A percentile compares a stretch with the other conserved stretches of the same genome.
Evolutionary conservation across 2,797 vertebrate genomes (phyloP).

Genomic region (Todus mexicanus): DNA sequence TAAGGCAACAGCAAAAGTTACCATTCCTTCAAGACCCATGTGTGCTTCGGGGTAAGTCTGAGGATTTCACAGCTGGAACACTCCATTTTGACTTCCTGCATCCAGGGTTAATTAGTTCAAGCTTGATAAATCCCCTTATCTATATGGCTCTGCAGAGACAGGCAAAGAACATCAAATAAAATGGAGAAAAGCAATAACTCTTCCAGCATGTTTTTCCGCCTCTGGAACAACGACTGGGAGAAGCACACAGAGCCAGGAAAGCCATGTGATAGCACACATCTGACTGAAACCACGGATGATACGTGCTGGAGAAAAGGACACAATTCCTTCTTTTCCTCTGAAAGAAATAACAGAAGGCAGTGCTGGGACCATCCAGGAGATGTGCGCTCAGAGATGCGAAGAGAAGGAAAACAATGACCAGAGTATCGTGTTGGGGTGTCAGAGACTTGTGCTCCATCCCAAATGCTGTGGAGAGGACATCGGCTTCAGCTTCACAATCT

Average conservation of each 20-base stretch:
- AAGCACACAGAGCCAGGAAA: background rate
- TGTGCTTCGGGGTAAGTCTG: background rate
- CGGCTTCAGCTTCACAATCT: conserved; percentile 14
- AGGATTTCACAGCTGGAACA: conserved; percentile 32
- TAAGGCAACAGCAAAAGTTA: background rate
- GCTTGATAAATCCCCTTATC: conserved; percentile 59
- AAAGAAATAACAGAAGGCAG: background rate
- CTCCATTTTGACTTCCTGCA: conserved; percentile 30
- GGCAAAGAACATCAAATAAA: conserved; percentile 50
- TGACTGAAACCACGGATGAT: background rate
- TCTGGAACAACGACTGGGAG: background rate
- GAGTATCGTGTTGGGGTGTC: background rate
- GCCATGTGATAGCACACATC: background rate
- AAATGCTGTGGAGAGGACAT: background rate
- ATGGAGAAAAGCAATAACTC: conserved; percentile 24
- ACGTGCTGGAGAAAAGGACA: background rate
- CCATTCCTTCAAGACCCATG: background rate
- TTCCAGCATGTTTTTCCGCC: conserved; percentile 13
- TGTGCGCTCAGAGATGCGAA: background rate
- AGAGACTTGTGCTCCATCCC: background rate
- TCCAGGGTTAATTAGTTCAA: conserved; percentile 56
- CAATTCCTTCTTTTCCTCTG: background rate
- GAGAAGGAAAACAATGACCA: background rate
- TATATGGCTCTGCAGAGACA: conserved; percentile 48
- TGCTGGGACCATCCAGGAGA: background rate